Evolutionary conservation across 1,140 invertebrate species (phyloP).

Genomic region (Papilio polytes): DNA sequence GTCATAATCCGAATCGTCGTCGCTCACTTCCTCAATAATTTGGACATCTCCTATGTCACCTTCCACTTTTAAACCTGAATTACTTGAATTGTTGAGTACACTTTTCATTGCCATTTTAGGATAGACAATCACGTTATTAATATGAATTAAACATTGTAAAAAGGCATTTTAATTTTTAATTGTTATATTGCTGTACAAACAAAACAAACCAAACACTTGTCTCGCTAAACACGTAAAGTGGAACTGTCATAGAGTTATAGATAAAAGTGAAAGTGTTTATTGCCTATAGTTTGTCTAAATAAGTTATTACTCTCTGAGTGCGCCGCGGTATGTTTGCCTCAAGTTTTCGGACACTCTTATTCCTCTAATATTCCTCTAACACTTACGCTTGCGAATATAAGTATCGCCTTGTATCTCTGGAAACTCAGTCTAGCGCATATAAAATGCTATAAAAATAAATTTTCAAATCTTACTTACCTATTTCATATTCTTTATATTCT

Average conservation of each 20-base stretch:
- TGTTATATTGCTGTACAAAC: neutral
- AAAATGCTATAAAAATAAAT: too few relatives aligned
- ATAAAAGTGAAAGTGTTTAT: neutral
- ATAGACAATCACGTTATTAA: slow-evolving; percentile 40
- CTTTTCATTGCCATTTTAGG: slow-evolving; percentile 59
- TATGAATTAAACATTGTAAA: slow-evolving; percentile 30
- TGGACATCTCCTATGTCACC: slow-evolving; percentile 67
- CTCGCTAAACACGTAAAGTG: neutral
- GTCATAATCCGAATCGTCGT: slow-evolving; percentile 52
- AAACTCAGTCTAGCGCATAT: too few relatives aligned
- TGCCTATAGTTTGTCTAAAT: too few relatives aligned
- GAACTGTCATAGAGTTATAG: neutral
- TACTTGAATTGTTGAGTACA: slow-evolving; percentile 47
- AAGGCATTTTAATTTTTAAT: neutral
- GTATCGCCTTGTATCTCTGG: too few relatives aligned
- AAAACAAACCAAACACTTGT: neutral
- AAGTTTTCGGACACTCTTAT: too few relatives aligned
- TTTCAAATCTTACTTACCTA: too few relatives aligned
- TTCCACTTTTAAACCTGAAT: slow-evolving; percentile 56
- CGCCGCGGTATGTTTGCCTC: too few relatives aligned
- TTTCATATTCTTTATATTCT: too few relatives aligned
- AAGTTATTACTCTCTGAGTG: too few relatives aligned
- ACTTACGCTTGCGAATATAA: too few relatives aligned
- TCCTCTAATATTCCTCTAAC: too few relatives aligned
- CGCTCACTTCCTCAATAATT: slow-evolving; percentile 58